Evolutionary conservation across 2,888 invertebrate genomes (phyloP).

Genomic region (Dicranocentrus wangi): DNA sequence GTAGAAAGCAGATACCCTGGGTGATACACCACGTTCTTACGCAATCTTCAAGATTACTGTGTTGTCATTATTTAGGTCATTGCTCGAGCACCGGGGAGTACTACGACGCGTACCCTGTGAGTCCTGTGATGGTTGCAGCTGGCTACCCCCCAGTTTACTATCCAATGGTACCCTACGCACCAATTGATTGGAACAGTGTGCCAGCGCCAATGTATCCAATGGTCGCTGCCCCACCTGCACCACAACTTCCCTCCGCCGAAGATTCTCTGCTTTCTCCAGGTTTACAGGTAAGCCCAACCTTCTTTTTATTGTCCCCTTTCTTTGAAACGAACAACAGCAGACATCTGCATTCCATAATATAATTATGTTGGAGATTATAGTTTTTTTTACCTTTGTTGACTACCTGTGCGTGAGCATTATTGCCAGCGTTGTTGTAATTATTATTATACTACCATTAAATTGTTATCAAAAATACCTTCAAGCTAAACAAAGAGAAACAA

Average conservation of each 20-base stretch:
- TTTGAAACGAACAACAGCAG: neutral
- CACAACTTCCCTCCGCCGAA: conserved; percentile 49
- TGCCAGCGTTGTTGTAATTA: too few species aligned
- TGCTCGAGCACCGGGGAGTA: conserved; percentile 72
- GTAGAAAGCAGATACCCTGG: too few species aligned
- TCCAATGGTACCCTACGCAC: conserved; percentile 70
- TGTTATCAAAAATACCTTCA: too few species aligned
- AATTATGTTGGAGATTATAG: too few species aligned
- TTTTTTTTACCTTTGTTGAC: too few species aligned
- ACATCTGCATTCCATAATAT: neutral
- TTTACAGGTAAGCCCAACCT: conserved; percentile 57
- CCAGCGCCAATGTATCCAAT: conserved; percentile 69
- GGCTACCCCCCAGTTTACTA: conserved; percentile 72
- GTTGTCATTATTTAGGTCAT: conserved; percentile 60
- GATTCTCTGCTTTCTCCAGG: conserved; percentile 61
- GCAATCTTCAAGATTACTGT: neutral
- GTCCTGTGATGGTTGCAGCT: conserved; percentile 71
- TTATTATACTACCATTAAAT: too few species aligned
- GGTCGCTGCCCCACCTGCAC: conserved; percentile 43
- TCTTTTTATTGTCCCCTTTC: conserved; percentile 8
- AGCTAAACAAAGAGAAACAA: neutral
- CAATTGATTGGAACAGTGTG: conserved; percentile 72
- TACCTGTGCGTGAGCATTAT: too few species aligned
- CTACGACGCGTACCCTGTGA: conserved; percentile 72
- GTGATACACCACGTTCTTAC: too few species aligned